phyloP scores from a whole-genome alignment of 2,888 invertebrate species.

The Trimorus sp. region DNA sequence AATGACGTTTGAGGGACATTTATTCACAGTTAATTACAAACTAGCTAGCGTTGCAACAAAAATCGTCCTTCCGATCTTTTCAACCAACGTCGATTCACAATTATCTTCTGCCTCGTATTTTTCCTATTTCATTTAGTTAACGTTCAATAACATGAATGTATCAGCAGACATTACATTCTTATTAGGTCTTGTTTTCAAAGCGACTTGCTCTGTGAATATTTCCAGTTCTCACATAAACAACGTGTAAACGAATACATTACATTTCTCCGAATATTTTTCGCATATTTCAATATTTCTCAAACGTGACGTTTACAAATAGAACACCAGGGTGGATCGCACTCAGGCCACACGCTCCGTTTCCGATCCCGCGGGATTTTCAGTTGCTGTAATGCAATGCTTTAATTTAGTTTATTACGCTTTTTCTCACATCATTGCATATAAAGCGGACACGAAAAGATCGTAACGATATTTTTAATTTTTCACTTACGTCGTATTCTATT shows the following conservation, averaged over 20 bases:
- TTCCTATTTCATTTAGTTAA: too few relatives aligned
- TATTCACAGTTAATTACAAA: too few relatives aligned
- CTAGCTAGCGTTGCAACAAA: too few relatives aligned
- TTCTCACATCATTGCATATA: neutral
- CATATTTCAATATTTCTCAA: slow-evolving; percentile 19
- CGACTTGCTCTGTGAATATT: neutral
- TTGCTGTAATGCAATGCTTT: neutral
- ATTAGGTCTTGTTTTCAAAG: neutral
- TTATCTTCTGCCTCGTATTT: too few relatives aligned
- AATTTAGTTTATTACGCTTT: neutral
- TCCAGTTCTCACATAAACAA: slow-evolving; percentile 6
- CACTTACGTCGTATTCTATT: too few relatives aligned
- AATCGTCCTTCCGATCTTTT: too few relatives aligned
- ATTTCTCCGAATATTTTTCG: slow-evolving; percentile 20
- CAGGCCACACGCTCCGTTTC: neutral
- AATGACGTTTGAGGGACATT: too few relatives aligned
- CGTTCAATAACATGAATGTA: too few relatives aligned
- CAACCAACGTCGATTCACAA: too few relatives aligned
- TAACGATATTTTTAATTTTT: too few relatives aligned
- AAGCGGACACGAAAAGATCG: too few relatives aligned
- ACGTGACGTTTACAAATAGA: slow-evolving; percentile 21
- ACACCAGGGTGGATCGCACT: neutral
- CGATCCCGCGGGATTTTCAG: slow-evolving; percentile 3
- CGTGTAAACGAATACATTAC: slow-evolving; percentile 20
- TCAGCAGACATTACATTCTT: neutral